A percentile compares a stretch with the other conserved stretches of the same genome.
Conservation (phyloP, 2,113 vertebrate species). For the Myotis lucifugus region DNA sequence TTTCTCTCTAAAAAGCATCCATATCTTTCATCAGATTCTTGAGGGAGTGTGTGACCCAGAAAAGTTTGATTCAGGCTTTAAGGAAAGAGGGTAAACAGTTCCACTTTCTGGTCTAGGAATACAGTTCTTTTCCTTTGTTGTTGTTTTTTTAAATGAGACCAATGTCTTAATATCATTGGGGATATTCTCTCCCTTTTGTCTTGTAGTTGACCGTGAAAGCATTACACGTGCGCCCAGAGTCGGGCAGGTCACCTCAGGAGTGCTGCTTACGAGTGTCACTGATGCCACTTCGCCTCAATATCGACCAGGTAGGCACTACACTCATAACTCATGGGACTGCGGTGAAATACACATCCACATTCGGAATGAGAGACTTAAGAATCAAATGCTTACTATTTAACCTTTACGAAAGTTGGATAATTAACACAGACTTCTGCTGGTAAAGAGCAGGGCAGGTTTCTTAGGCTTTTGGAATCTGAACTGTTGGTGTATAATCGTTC, state of each 20-base stretch:
- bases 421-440: not conserved
- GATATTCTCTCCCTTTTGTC: not conserved
- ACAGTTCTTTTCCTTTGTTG: not conserved
- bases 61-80: not conserved
- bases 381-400: not conserved
- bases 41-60: not conserved
- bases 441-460: not conserved
- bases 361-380: not conserved
- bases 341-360: rapidly evolving
- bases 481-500: not conserved
- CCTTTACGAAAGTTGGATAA: not conserved
- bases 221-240: slow-evolving; percentile 95
- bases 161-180: not conserved
- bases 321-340: rapidly evolving
- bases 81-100: not conserved
- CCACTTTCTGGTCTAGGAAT: not conserved
- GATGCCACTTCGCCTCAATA: slow-evolving; percentile 98
- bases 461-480: not conserved
- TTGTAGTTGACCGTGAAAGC: slow-evolving; percentile 94
- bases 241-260: slow-evolving; percentile 93
- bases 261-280: slow-evolving; percentile 96
- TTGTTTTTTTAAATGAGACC: not conserved
- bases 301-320: slow-evolving; percentile 92
- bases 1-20: not conserved
- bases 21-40: not conserved